Evolutionary conservation across 1,140 invertebrate species (phyloP), one percentile per base, ranked within the genome.

Genomic region (Ephestia elutella): DNA sequence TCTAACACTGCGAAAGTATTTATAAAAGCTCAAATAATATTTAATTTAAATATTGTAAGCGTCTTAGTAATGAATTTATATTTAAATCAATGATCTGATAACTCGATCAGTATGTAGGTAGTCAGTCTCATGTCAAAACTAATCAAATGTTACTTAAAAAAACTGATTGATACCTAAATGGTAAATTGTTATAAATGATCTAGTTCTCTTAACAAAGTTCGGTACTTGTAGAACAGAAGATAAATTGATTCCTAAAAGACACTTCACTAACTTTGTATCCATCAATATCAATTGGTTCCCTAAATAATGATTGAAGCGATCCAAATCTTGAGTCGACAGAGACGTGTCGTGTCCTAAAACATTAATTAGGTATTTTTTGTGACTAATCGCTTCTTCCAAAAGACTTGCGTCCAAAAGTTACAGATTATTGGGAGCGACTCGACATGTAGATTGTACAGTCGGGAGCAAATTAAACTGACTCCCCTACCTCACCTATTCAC

Each of bases 201-300:
- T 44, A 44, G 38, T 15, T 44, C n/a, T n/a, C 38, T 13, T 8
- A 38, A 44, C 38, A 44, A 44, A 44, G 38, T 44, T 44, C 15
- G 38, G 15, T 44, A 44, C 38, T 44, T 44, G 38, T 44, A 44
- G 38, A 44, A 1, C 38, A 7, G 38, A 44, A 44, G 38, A 44
- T 44, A 44, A 44, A 44, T 35, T 44, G 38, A 44, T 44, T 44
- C 38, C 38, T n/a, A 44, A 44, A 44, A 44, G 38, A 44, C 38
- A 44, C 38, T 44, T 44, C 38, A 44, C 38, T 44, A 44, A 44
- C 13, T 38, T 44, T 44, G 38, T 44, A 15, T 44, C n/a, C 38
- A 44, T 44, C 38, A 44, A 44, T 44, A 44, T 44, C 38, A 44
- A 44, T 44, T 15, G 3, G 10, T 44, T 44, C 15, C 38, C 13